These are phyloP conservation scores for Heliconius aoede DNA, from an alignment of 2,888 invertebrate species.

Conservation along the genomic window DNA sequence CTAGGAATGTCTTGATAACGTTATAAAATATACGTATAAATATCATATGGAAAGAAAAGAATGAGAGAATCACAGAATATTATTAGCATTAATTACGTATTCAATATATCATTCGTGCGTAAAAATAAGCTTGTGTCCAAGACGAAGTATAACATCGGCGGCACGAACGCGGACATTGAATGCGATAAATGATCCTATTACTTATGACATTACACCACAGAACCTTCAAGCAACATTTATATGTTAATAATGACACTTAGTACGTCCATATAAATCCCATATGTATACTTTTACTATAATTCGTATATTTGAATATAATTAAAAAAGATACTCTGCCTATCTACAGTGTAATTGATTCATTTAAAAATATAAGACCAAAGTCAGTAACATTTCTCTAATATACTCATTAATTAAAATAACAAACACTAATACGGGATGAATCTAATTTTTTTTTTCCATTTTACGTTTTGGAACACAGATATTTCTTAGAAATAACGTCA, in stretches of 20 bases:
- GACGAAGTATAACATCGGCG: constrained; percentile 52
- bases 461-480: constrained; percentile 62
- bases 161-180: constrained; percentile 56
- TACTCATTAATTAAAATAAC: constrained; percentile 67
- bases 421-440: constrained; percentile 68
- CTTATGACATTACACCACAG: constrained; percentile 63
- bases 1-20: constrained; percentile 79
- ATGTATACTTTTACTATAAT: constrained; percentile 63
- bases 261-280: constrained; percentile 73
- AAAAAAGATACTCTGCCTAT: constrained; percentile 69
- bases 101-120: constrained; percentile 54
- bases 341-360: constrained; percentile 70
- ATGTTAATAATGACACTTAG: constrained; percentile 68
- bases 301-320: constrained; percentile 66
- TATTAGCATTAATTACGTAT: constrained; percentile 63
- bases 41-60: constrained; percentile 70
- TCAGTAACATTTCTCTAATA: constrained; percentile 73
- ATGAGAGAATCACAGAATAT: constrained; percentile 76
- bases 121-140: constrained; percentile 56
- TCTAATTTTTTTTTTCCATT: constrained; percentile 59
- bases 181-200: constrained; percentile 57
- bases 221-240: constrained; percentile 67
- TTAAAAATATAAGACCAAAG: constrained; percentile 68
- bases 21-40: constrained; percentile 54
- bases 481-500: constrained; percentile 60